Conservation (phyloP, 2,113 vertebrate genomes). For the Porphyrio hochstetteri region DNA sequence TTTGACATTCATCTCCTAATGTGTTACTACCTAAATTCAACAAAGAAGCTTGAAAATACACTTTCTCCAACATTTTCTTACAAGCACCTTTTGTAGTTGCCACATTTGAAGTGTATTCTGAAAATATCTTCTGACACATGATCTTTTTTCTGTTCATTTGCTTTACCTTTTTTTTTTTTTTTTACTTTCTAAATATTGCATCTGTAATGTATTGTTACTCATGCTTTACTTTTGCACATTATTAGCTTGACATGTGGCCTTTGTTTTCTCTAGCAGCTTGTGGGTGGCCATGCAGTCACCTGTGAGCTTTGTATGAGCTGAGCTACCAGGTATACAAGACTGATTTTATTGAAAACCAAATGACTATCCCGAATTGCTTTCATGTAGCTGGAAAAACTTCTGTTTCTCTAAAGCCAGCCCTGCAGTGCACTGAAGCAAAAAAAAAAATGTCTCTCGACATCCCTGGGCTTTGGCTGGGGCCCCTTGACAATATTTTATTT, state of each 20-base stretch:
- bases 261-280: conserved; percentile 4
- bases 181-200: background rate
- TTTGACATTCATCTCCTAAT: background rate
- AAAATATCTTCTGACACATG: background rate
- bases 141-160: background rate
- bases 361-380: background rate
- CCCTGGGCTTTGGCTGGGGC: background rate
- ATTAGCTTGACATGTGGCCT: background rate
- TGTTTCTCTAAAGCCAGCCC: conserved; percentile 34
- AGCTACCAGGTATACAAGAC: background rate
- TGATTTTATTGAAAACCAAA: conserved; percentile 33
- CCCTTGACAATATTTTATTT: conserved; percentile 21
- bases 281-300: background rate
- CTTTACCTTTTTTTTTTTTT: background rate
- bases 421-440: background rate
- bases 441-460: background rate
- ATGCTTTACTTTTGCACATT: background rate
- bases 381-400: background rate
- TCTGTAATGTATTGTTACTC: background rate
- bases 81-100: background rate
- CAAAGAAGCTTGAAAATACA: background rate
- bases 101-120: background rate
- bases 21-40: background rate
- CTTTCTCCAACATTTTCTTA: background rate
- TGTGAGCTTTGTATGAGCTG: background rate